Conservation (phyloP, 2,888 invertebrate species). For the Crossocerus cetratus region DNA sequence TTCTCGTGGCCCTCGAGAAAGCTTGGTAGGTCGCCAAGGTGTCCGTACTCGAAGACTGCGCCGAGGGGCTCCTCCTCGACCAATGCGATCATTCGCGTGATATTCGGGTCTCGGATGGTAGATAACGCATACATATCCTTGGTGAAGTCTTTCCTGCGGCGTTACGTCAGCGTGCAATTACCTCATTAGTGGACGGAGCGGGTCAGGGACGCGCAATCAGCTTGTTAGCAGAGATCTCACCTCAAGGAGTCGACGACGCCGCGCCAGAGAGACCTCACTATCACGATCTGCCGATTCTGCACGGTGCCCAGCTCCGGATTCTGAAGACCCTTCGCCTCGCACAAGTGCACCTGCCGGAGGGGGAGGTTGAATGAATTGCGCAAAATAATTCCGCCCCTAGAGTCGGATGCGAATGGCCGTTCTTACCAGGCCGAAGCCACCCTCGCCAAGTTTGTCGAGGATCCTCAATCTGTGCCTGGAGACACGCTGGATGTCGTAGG, state of each 20-base stretch:
- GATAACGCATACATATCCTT: conserved; percentile 92
- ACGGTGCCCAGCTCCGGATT: conserved; percentile 77
- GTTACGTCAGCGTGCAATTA: background rate
- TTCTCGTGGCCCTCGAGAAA: conserved; percentile 77
- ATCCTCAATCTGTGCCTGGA: conserved; percentile 90
- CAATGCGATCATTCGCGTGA: conserved; percentile 89
- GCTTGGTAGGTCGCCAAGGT: conserved; percentile 89
- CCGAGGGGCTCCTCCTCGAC: conserved; percentile 92
- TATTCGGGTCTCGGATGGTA: conserved; percentile 89
- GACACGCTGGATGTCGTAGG: conserved; percentile 78
- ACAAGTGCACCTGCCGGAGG: conserved; percentile 82
- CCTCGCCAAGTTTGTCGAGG: conserved; percentile 91
- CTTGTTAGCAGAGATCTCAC: conserved; percentile 70
- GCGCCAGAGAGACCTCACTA: conserved; percentile 87
- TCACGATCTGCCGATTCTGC: conserved; percentile 85
- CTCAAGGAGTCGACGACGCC: conserved; percentile 84
- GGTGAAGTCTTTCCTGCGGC: conserved; percentile 88
- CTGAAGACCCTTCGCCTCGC: conserved; percentile 87
- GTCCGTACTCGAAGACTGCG: conserved; percentile 93
- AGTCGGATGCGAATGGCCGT: background rate
- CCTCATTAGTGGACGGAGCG: conserved; percentile 45
- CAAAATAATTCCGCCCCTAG: background rate
- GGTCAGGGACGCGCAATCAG: too few relatives aligned
- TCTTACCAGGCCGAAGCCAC: conserved; percentile 87
- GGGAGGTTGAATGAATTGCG: background rate